Evolutionary conservation across 2,113 vertebrate genomes (phyloP), one percentile per base, ranked within the genome.

Genomic region (Pseudopodoces humilis): DNA sequence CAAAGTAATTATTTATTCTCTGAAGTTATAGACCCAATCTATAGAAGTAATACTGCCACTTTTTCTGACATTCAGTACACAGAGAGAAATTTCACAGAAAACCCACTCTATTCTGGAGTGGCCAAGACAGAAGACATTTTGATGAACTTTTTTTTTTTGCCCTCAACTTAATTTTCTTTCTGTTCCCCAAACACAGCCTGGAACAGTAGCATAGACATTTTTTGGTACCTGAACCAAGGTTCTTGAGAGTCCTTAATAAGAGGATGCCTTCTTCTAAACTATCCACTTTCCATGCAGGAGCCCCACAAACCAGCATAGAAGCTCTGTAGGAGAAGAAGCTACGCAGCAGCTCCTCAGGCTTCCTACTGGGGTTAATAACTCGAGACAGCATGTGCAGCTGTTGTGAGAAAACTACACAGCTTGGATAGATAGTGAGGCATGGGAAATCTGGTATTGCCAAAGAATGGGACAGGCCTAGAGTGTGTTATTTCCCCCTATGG

Each of bases 331-430:
- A 85, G 30, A 65, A 39, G 65, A 94, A 90, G 50, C 5, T 39
- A 46, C 67, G 77, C 78, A 77, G 67, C 63, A 91, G 46, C 39
- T 92, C 82, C 59, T 95, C 46, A 62, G 55, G 24, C 58, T 79
- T 95, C 84, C 81, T 92, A 31, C 67, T 78, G 46, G 37, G 92
- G 70, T 85, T 90, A 95, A 88, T 91, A 95, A 95, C 39, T 92
- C 2, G 2, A 94, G 84, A 85, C 89, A 91, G 87, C 50, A 79
- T 44, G 70, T 83, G 35, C 78, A 95, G 78, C 89, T 95, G 81
- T 79, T 21, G 0, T 62, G 78, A 94, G 87, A 80, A 58, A 91
- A 28, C 84, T 31, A 52, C 78, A 87, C 75, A 94, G 78, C 43
- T 91, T 95, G 67, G 74, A 80, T 44, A n/a, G 68, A 74, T 14